Base-by-base conservation (phyloP, 2,888 invertebrate species). In the Coelinius sp. region DNA sequence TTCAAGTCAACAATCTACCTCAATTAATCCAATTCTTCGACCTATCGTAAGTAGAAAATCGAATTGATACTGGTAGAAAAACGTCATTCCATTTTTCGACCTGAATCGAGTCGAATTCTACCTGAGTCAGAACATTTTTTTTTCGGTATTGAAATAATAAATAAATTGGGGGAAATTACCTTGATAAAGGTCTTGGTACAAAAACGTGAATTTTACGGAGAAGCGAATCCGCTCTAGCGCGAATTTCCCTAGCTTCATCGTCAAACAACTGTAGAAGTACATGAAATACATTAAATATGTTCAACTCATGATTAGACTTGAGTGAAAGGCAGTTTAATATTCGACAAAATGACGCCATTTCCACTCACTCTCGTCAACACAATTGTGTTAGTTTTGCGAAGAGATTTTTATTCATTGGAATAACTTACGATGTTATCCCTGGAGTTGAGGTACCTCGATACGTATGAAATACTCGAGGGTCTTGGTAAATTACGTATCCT, bases 191-290 rank as follows among this genome's bases (percentile, higher is more conserved):
- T 78, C 94, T 92, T 68, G 94, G 93, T 71, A 95, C 92, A 75
- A 93, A 93, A 52, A 93, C 91, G 84, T 95, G 94, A 78, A 95
- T 91, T 80, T 93, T 92, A 80, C 92, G 92, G 79, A 95, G 90
- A 68, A 95, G 90, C 70, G 93, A 91, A 80, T 93, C 92, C 62
- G 95, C 93, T 83, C 93, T 93, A 66, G 94, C 93, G 79, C 95
- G 92, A 85, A 96, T 95, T 81, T 93, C 91, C 84, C 93, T 92
- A 77, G 93, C 93, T 88, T 95, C 95, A 87, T 94, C 94, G 87
- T 94, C 93, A 89, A 95, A 96, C 80, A 91, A 91, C 95, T 96
- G 91, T 62, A 88, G 85, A 83, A 70, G 80, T 27, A 35, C 7
- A 20, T 35, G 14, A 63, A 31, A 59, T 38, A 14, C 2, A 27